Evolutionary conservation across 1,140 invertebrate species (phyloP).

Genomic region (Lucilia sericata): DNA sequence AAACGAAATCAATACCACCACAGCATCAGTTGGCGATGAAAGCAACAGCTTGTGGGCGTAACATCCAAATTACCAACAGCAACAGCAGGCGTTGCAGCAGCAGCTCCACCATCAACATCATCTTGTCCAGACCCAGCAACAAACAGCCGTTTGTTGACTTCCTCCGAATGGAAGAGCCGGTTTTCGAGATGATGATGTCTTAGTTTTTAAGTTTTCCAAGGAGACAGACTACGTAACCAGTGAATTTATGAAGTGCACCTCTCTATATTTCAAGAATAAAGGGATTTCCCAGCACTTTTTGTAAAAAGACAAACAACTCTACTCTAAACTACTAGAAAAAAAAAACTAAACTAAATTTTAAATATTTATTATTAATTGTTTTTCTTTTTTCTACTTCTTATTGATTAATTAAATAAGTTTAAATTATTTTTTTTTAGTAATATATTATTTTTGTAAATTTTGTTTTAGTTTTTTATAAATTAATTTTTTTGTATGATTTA

Average conservation of each 20-base stretch:
- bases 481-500: not conserved
- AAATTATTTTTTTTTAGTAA: not conserved
- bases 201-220: constrained; percentile 40
- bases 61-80: constrained; percentile 41
- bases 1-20: constrained; percentile 53
- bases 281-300: constrained; percentile 40
- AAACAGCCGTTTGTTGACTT: constrained; percentile 42
- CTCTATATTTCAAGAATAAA: constrained; percentile 39
- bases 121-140: constrained; percentile 31
- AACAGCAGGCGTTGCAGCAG: constrained; percentile 27
- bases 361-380: constrained; percentile 1
- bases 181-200: not conserved
- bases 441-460: constrained; percentile 16
- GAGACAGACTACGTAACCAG: constrained; percentile 58
- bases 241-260: constrained; percentile 57
- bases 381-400: not conserved
- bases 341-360: not conserved
- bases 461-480: constrained; percentile 28
- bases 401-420: not conserved
- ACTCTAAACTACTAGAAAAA: constrained; percentile 12
- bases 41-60: constrained; percentile 50
- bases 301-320: constrained; percentile 26
- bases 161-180: not conserved
- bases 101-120: not conserved
- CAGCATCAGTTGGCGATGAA: constrained; percentile 48